Percentiles rank a stretch among this genome's conserved stretches.
Conservation (phyloP, 2,888 invertebrate species). For the Eumerus sabulonum region DNA sequence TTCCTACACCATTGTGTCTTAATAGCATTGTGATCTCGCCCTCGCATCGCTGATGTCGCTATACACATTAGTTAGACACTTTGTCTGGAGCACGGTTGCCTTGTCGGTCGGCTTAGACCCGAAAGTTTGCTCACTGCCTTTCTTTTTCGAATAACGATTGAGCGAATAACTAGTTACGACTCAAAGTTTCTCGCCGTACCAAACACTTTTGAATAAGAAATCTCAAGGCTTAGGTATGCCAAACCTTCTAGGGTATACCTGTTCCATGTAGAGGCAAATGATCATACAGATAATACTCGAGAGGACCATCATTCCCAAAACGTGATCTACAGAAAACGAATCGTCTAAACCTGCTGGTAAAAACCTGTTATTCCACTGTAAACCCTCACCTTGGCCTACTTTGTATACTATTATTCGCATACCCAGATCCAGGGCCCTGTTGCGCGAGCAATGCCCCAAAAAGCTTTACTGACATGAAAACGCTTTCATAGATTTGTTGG, state of each 20-base stretch:
- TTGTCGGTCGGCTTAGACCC: constrained; percentile 78
- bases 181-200: constrained; percentile 77
- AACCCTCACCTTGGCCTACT: constrained; percentile 82
- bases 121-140: constrained; percentile 68
- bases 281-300: constrained; percentile 81
- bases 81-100: constrained; percentile 80
- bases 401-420: constrained; percentile 86
- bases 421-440: constrained; percentile 90
- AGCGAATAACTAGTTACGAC: constrained; percentile 71
- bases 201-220: constrained; percentile 85
- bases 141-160: constrained; percentile 65
- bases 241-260: constrained; percentile 90
- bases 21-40: constrained; percentile 93
- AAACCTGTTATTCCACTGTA: constrained; percentile 81
- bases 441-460: constrained; percentile 84
- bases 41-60: constrained; percentile 83
- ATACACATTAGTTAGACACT: constrained; percentile 83
- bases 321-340: constrained; percentile 84
- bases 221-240: constrained; percentile 91
- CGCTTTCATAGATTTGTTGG: constrained; percentile 83
- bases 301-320: constrained; percentile 84
- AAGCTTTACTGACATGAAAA: constrained; percentile 82
- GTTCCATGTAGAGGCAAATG: constrained; percentile 91
- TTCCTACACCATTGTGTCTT: constrained; percentile 91
- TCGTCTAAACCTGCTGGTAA: constrained; percentile 84